Conservation (phyloP, 2,797 vertebrate genomes). For the Diplodus sargus region DNA sequence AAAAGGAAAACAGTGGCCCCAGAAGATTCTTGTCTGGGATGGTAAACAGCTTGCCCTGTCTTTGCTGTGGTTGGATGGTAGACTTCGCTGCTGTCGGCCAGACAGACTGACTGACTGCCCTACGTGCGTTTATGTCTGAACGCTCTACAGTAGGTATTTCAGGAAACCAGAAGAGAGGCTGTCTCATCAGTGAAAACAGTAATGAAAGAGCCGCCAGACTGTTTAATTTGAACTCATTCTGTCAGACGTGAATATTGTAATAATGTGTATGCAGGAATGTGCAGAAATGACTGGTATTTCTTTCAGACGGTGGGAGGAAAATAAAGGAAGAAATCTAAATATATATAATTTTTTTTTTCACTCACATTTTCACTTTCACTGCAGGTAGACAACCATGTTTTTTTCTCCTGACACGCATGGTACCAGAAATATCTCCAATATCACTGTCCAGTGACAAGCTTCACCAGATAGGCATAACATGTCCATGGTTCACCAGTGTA, state of each 20-base stretch:
- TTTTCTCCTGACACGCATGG: neutral
- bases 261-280: conserved; percentile 7
- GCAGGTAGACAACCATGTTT: neutral
- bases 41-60: conserved; percentile 60
- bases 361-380: conserved; percentile 4
- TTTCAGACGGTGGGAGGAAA: conserved; percentile 33
- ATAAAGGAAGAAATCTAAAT: neutral
- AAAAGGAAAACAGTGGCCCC: conserved; percentile 43
- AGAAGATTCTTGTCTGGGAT: conserved; percentile 49
- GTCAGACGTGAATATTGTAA: conserved; percentile 44
- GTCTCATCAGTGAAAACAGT: conserved; percentile 41
- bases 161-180: conserved; percentile 43
- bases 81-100: conserved; percentile 52
- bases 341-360: neutral
- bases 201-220: conserved; percentile 50
- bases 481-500: neutral
- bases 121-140: conserved; percentile 40
- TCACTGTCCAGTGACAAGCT: neutral
- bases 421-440: neutral
- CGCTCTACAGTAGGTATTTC: conserved; percentile 37
- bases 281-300: conserved; percentile 3
- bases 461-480: neutral
- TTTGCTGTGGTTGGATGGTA: conserved; percentile 56
- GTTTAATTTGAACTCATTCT: conserved; percentile 59
- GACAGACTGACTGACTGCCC: conserved; percentile 37